A percentile compares a stretch with the other conserved stretches of the same genome.
Conservation (phyloP, 2,888 invertebrate species). For the Anarsia innoxiella region DNA sequence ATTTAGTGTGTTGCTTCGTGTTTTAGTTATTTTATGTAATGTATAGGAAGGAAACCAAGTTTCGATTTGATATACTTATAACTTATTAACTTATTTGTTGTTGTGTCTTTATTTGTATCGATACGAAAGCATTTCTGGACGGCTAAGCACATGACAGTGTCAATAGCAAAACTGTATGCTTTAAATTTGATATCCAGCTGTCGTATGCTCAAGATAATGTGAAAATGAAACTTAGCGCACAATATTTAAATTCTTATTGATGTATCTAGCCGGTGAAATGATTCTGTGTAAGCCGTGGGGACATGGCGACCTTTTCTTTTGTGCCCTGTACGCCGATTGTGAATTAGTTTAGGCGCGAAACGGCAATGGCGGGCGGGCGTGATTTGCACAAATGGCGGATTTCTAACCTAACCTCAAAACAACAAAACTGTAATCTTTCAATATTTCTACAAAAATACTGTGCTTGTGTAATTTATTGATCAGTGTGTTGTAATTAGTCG, state of each 20-base stretch:
- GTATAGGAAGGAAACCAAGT: slow-evolving; percentile 69
- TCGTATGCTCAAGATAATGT: slow-evolving; percentile 71
- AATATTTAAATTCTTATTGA: slow-evolving; percentile 65
- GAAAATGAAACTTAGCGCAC: slow-evolving; percentile 73
- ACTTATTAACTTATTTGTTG: slow-evolving; percentile 72
- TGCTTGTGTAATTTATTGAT: no score
- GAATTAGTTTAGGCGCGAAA: slow-evolving; percentile 34
- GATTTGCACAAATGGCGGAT: no score
- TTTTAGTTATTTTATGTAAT: slow-evolving; percentile 65
- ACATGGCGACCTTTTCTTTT: slow-evolving; percentile 57
- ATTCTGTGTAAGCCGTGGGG: slow-evolving; percentile 65
- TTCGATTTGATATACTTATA: slow-evolving; percentile 65
- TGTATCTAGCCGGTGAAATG: slow-evolving; percentile 66
- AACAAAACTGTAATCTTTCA: no score
- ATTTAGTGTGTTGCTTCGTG: slow-evolving; percentile 73
- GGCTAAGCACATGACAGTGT: slow-evolving; percentile 51
- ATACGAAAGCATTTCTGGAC: slow-evolving; percentile 19
- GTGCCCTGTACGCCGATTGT: slow-evolving; percentile 58
- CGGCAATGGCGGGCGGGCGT: no score
- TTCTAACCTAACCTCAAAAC: no score
- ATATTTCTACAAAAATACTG: no score
- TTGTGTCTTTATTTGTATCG: slow-evolving; percentile 55
- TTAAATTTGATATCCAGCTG: slow-evolving; percentile 62
- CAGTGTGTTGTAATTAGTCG: no score
- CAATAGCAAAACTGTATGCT: slow-evolving; percentile 73